These are phyloP conservation scores for Urosaurus nigricauda DNA, from an alignment of 2,797 vertebrate species.

Conservation along the genomic window DNA sequence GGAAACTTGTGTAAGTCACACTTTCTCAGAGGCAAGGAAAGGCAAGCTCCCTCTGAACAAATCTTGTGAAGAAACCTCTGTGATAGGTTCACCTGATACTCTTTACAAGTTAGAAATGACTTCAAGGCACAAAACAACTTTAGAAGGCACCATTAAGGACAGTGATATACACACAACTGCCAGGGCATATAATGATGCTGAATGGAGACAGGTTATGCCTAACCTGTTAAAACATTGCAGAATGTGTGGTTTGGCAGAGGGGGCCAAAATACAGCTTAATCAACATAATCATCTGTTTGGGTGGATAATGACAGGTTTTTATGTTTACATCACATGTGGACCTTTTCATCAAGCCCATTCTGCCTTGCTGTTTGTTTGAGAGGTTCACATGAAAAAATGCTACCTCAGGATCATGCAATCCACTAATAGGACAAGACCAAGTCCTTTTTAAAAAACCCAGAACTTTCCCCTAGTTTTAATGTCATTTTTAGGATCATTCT, in stretches of 20 bases:
- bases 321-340: not conserved
- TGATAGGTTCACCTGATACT: too few species aligned
- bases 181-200: not conserved
- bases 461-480: not conserved
- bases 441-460: not conserved
- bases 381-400: not conserved
- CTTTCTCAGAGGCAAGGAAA: too few species aligned
- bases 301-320: constrained; percentile 19
- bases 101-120: too few species aligned
- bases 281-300: constrained; percentile 2
- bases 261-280: constrained; percentile 12
- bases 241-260: constrained; percentile 15
- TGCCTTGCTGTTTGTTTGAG: not conserved
- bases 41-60: too few species aligned
- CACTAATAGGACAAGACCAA: not conserved
- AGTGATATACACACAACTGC: not conserved
- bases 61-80: too few species aligned
- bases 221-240: not conserved
- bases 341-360: constrained; percentile 1
- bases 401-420: not conserved
- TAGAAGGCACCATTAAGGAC: not conserved
- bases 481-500: not conserved
- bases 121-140: too few species aligned
- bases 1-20: too few species aligned
- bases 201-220: not conserved